Percentiles rank a stretch among this genome's conserved stretches.
Conservation (phyloP, 2,113 vertebrate species). For the Halcyon malimbica region DNA sequence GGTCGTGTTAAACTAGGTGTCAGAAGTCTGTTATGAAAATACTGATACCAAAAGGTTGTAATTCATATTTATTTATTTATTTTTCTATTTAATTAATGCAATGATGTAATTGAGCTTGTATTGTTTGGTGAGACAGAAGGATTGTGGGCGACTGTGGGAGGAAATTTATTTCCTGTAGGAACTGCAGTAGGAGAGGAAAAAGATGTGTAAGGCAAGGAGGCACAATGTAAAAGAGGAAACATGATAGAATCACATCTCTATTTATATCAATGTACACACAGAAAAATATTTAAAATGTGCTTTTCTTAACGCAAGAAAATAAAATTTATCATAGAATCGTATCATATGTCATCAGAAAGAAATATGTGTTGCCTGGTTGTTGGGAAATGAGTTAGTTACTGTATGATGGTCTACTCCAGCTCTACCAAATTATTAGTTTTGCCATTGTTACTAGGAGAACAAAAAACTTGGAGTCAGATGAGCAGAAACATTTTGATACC, state of each 20-base stretch:
- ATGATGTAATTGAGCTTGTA: constrained; percentile 11
- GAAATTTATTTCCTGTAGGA: constrained; percentile 67
- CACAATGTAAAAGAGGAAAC: constrained; percentile 37
- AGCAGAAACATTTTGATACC: neutral
- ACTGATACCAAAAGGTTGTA: neutral
- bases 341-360: neutral
- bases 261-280: constrained; percentile 45
- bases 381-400: neutral
- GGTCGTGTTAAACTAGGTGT: neutral
- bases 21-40: neutral
- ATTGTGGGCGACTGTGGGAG: constrained; percentile 69
- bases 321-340: neutral
- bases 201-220: constrained; percentile 50
- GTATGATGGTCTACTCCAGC: neutral
- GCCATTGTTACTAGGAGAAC: neutral
- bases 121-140: constrained; percentile 73
- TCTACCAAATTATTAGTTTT: neutral
- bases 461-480: neutral
- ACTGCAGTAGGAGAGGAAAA: constrained; percentile 58
- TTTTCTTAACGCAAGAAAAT: neutral
- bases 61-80: neutral
- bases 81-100: neutral
- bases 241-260: constrained; percentile 5
- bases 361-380: neutral
- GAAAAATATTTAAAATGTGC: constrained; percentile 26